Evolutionary conservation across 2,113 vertebrate species (phyloP).

Genomic region (Odobenus rosmarus): DNA sequence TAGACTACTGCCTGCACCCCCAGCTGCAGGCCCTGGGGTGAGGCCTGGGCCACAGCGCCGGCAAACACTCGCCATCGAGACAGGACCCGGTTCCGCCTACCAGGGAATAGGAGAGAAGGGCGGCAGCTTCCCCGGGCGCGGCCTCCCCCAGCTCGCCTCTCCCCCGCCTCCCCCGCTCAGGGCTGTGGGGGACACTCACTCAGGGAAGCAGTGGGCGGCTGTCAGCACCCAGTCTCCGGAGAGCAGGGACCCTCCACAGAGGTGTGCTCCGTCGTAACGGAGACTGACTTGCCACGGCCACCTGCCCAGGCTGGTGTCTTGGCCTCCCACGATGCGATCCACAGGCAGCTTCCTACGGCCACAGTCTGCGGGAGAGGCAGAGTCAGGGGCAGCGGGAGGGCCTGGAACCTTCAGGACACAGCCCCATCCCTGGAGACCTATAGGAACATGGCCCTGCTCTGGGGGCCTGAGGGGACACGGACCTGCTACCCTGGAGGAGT

Average conservation of each 20-base stretch:
- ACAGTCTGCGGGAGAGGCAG: slow-evolving; percentile 85
- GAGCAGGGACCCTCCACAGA: slow-evolving; percentile 93
- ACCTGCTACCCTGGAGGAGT: no score
- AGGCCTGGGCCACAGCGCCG: slow-evolving; percentile 91
- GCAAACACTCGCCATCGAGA: slow-evolving; percentile 90
- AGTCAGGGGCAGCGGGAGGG: rapidly evolving
- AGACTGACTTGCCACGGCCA: slow-evolving; percentile 96
- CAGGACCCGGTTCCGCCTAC: slow-evolving; percentile 89
- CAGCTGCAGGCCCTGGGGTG: slow-evolving; percentile 83
- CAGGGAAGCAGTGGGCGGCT: slow-evolving; percentile 94
- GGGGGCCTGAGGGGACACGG: not conserved
- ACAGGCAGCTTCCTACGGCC: slow-evolving; percentile 90
- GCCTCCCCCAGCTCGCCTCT: rapidly evolving
- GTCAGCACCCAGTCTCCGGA: slow-evolving; percentile 93
- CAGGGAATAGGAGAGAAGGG: not conserved
- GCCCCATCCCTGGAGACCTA: not conserved
- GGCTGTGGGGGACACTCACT: slow-evolving; percentile 85
- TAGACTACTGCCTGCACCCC: slow-evolving; percentile 92
- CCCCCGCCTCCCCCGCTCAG: not conserved
- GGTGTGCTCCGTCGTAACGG: slow-evolving; percentile 90
- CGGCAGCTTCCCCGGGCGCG: not conserved
- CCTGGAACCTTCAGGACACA: not conserved
- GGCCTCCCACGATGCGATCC: slow-evolving; percentile 93
- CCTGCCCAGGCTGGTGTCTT: slow-evolving; percentile 89
- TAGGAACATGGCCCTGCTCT: not conserved